Percentiles rank a stretch among this genome's conserved stretches.
Evolutionary conservation across 2,888 invertebrate genomes (phyloP).

Genomic region (Melanophora roralis): DNA sequence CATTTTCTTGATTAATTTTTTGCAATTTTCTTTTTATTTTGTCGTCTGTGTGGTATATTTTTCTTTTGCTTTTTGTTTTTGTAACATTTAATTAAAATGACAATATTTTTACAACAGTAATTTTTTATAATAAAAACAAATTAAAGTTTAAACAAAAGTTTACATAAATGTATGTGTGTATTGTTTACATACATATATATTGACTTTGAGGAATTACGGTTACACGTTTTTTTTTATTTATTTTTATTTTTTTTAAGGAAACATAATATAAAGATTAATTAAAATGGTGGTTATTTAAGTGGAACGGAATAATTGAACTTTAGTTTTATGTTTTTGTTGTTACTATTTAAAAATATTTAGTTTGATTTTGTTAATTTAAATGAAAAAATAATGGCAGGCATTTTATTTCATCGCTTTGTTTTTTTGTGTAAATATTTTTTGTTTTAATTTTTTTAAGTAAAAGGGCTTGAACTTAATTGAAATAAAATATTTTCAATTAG

Average conservation of each 20-base stretch:
- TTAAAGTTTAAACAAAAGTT: constrained; percentile 37
- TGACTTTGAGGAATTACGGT: constrained; percentile 63
- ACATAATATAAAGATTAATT: constrained; percentile 31
- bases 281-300: constrained; percentile 54
- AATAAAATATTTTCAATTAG: background rate
- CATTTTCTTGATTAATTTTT: constrained; percentile 42
- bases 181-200: constrained; percentile 54
- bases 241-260: constrained; percentile 36
- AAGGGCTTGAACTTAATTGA: constrained; percentile 14
- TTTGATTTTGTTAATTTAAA: constrained; percentile 28
- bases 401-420: constrained; percentile 75
- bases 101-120: constrained; percentile 62
- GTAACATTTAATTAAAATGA: constrained; percentile 63
- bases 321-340: constrained; percentile 61
- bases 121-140: constrained; percentile 34
- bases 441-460: constrained; percentile 30
- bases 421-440: constrained; percentile 51
- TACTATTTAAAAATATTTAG: constrained; percentile 58
- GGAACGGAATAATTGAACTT: constrained; percentile 69
- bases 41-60: constrained; percentile 55
- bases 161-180: constrained; percentile 37
- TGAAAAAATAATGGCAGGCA: constrained; percentile 70
- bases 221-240: constrained; percentile 41
- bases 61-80: too few relatives aligned
- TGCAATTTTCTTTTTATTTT: constrained; percentile 59